phyloP scores from a whole-genome alignment of 2,797 vertebrate species.

The Urophycis tenuis region DNA sequence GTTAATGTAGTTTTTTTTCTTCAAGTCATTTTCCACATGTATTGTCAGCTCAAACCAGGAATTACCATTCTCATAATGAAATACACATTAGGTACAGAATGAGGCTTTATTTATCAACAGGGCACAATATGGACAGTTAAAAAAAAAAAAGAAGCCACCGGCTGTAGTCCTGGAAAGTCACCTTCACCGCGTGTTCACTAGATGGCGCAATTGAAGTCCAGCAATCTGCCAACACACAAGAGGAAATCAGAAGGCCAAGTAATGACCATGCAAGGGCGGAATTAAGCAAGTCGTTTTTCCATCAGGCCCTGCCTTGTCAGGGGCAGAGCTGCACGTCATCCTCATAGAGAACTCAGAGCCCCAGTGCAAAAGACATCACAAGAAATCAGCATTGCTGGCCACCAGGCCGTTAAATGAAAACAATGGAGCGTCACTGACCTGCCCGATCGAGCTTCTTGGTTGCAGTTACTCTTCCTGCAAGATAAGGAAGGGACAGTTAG shows the following conservation, averaged over 20 bases:
- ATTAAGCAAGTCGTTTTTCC: slow-evolving; percentile 39
- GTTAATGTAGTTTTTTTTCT: too few relatives aligned
- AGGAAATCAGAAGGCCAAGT: neutral
- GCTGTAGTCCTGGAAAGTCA: neutral
- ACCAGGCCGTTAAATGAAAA: neutral
- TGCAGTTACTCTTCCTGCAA: neutral
- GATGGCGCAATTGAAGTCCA: neutral
- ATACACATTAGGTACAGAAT: neutral
- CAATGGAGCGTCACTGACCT: neutral
- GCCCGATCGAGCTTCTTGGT: neutral
- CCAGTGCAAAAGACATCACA: slow-evolving; percentile 65
- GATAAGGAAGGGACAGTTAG: neutral
- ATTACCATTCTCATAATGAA: neutral
- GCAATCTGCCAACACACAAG: slow-evolving; percentile 28
- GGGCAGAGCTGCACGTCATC: slow-evolving; percentile 57
- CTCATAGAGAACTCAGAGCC: slow-evolving; percentile 24
- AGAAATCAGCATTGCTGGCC: slow-evolving; percentile 33
- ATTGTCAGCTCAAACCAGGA: neutral
- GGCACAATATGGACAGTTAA: neutral
- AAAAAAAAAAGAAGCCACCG: neutral
- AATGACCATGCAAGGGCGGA: neutral
- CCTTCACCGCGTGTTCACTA: neutral
- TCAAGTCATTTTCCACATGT: too few relatives aligned
- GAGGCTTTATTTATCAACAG: neutral
- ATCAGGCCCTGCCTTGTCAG: slow-evolving; percentile 69